Evolutionary conservation across 2,888 invertebrate genomes (phyloP).

Genomic region (Drosophila meridiana): DNA sequence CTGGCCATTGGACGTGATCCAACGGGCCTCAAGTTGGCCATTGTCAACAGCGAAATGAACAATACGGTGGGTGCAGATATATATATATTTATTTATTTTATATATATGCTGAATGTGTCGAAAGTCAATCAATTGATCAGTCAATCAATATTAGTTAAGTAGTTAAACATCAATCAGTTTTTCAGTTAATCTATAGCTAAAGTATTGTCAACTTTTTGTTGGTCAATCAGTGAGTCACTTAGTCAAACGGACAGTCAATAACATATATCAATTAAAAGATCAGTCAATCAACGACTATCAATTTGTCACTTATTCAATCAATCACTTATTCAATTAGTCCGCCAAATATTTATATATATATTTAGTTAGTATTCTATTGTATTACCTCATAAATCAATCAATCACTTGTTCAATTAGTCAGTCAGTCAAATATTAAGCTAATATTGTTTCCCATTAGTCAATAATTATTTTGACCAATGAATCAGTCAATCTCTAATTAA

Average conservation of each 20-base stretch:
- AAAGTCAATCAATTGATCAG: not conserved
- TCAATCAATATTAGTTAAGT: not conserved
- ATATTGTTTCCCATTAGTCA: not conserved
- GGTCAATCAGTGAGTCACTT: not conserved
- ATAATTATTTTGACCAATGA: not conserved
- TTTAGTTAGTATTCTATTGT: not conserved
- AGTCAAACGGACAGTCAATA: not conserved
- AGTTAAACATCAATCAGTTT: not conserved
- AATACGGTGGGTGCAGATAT: constrained; percentile 74
- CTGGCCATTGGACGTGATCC: constrained; percentile 96
- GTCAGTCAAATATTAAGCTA: not conserved
- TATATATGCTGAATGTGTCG: no score
- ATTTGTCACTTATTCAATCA: not conserved
- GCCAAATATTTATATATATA: no score
- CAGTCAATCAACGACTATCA: not conserved
- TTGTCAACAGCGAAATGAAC: constrained; percentile 90
- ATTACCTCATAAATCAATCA: not conserved
- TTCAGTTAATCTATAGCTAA: not conserved
- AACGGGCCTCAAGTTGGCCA: constrained; percentile 91
- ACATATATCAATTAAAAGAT: not conserved
- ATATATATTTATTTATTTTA: no score
- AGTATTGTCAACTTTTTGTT: not conserved
- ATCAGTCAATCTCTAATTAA: not conserved
- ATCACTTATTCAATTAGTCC: no score
- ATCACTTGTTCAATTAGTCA: not conserved